Conservation (phyloP, 2,797 vertebrate genomes). For the Muraenolepis orangiensis region DNA sequence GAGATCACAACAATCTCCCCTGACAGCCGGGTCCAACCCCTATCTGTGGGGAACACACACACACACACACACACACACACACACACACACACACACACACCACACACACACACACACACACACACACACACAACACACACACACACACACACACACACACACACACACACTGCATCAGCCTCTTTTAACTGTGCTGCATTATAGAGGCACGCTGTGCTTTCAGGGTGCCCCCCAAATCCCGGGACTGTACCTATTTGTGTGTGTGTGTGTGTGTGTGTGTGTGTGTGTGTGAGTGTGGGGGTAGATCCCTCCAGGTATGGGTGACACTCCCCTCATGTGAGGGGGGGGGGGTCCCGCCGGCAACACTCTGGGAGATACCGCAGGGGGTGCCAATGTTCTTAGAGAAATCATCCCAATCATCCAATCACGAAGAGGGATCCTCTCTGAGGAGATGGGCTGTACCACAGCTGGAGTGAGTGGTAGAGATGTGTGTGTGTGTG, state of each 20-base stretch:
- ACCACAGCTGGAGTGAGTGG: slow-evolving; percentile 16
- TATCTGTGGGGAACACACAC: slow-evolving; percentile 9
- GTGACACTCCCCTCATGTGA: slow-evolving; percentile 61
- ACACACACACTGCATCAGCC: background rate
- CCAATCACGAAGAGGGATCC: slow-evolving; percentile 12
- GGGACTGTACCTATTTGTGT: slow-evolving; percentile 39
- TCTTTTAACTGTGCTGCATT: slow-evolving; percentile 5
- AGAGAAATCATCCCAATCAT: slow-evolving; percentile 30
- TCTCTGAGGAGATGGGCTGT: slow-evolving; percentile 11
- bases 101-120: slow-evolving; percentile 8
- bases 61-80: slow-evolving; percentile 20
- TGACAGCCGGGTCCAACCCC: slow-evolving; percentile 47
- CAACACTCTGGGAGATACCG: slow-evolving; percentile 38
- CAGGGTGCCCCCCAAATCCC: slow-evolving; percentile 1
- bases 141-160: slow-evolving; percentile 5
- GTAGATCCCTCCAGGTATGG: slow-evolving; percentile 55
- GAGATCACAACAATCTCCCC: slow-evolving; percentile 58
- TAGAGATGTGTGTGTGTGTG: background rate
- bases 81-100: slow-evolving; percentile 13
- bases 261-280: no score
- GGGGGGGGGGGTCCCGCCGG: slow-evolving; percentile 31
- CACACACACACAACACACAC: slow-evolving; percentile 24
- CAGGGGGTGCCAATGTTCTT: slow-evolving; percentile 31
- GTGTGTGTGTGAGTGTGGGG: slow-evolving; percentile 14
- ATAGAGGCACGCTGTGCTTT: slow-evolving; percentile 24